Base-by-base conservation (phyloP, 2,888 invertebrate genomes). In the Erannis defoliaria region DNA sequence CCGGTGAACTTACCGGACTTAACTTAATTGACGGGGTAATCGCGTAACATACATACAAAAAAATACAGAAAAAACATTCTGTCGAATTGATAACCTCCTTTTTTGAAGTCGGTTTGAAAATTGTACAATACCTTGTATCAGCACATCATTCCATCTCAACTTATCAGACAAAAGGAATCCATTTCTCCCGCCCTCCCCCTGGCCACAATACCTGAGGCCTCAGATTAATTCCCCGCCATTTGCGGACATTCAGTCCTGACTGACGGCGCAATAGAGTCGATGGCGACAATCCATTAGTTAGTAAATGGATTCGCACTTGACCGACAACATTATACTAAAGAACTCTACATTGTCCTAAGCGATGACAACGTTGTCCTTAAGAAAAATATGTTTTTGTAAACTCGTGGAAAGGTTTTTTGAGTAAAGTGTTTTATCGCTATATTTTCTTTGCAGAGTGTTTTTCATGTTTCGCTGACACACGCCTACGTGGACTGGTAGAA, bases 201-300 rank as follows among this genome's bases (percentile, higher is more conserved):
- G 18, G n/a, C 40, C 35, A 42, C 43, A 53, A 53, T 60, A 65
- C 67, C 51, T 57, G 48, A 40, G 69, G 43, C 55, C 68, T 70
- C 69, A 71, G 71, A 76, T 76, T 80, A 76, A 79, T 81, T 72
- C 71, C 66, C 65, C 63, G 65, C 75, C 74, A 80, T 81, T 80
- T 76, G 77, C 72, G 70, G 70, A 72, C 70, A 78, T 81, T 71
- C 72, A 61, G 70, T 61, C 71, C 63, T 81, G 81, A 82, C 81
- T 79, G 80, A 79, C 82, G 81, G 75, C 73, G 74, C 72, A 75
- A 72, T 72, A 72, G 73, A 71, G 67, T 50, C 68, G 70, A 73
- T 72, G 72, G 80, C 77, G 80, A 81, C 82, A 81, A 78, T 80
- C 81, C 80, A 84, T 84, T 82, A 79, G 26, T 26, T 74, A 68